Evolutionary conservation across 2,113 vertebrate genomes (phyloP).

Genomic region (Saccopteryx bilineata): DNA sequence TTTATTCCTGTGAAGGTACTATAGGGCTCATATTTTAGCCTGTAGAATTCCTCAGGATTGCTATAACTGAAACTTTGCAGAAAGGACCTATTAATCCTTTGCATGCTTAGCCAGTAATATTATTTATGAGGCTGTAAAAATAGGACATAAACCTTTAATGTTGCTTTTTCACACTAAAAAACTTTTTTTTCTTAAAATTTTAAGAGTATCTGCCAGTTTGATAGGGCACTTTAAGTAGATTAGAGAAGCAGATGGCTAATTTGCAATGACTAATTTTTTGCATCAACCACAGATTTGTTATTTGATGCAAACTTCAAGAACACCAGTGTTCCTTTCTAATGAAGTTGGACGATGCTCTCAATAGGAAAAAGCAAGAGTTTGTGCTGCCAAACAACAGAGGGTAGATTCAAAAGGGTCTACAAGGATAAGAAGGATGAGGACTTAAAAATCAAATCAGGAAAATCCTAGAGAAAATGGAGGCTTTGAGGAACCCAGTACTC

Average conservation of each 20-base stretch:
- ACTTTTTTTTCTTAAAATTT: conserved; percentile 75
- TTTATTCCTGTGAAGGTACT: conserved; percentile 78
- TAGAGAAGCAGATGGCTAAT: conserved; percentile 83
- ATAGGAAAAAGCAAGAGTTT: background rate
- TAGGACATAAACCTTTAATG: conserved; percentile 80
- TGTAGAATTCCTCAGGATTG: conserved; percentile 80
- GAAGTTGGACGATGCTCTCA: background rate
- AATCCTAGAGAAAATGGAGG: background rate
- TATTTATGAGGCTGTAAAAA: conserved; percentile 81
- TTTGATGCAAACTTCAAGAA: conserved; percentile 70
- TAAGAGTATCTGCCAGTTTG: conserved; percentile 76
- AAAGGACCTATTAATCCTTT: conserved; percentile 81
- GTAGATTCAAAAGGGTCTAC: background rate
- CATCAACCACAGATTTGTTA: conserved; percentile 75
- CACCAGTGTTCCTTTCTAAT: conserved; percentile 68
- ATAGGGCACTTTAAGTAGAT: conserved; percentile 78
- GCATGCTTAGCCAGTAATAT: conserved; percentile 68
- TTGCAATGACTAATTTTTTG: conserved; percentile 79
- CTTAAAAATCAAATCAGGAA: background rate
- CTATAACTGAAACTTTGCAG: conserved; percentile 70
- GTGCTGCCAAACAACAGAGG: background rate
- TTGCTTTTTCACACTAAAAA: conserved; percentile 70
- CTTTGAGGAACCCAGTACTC: background rate
- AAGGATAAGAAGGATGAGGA: background rate
- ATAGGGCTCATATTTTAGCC: conserved; percentile 80